Base-by-base conservation (phyloP, 2,888 invertebrate genomes). In the Dastarcus helophoroides region DNA sequence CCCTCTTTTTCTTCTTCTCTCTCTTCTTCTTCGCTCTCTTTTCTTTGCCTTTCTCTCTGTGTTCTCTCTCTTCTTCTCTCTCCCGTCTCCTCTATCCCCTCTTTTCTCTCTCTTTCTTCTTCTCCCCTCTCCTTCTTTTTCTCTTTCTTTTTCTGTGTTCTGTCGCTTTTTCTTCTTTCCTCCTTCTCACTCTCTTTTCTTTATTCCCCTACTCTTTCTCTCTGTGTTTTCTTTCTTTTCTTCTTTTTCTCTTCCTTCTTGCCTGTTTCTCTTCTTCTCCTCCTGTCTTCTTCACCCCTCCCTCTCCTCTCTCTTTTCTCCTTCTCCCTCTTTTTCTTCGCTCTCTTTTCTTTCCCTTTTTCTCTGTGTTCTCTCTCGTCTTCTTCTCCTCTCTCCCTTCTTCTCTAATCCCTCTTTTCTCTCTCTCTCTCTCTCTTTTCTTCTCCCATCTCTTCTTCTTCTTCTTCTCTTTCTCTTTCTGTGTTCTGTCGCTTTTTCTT, bases 231-330 rank as follows among this genome's bases (percentile, higher is more conserved):
- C 24, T 23, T 6, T 23, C 7, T 23, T 9, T 23, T 8, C 6
- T 9, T 23, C 24, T 23, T 10, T 23, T 23, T 23, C 10, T 23
- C 10, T 8, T 6, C 10, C 24, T 8, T 10, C n/a, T n/a, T n/a
- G n/a, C n/a, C n/a, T n/a, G n/a, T n/a, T n/a, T n/a, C n/a, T n/a
- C n/a, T n/a, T n/a, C n/a, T n/a, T n/a, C n/a, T n/a, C n/a, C n/a
- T n/a, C n/a, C n/a, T n/a, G n/a, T n/a, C n/a, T n/a, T n/a, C n/a
- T n/a, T n/a, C n/a, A n/a, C n/a, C n/a, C n/a, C n/a, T n/a, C n/a
- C n/a, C n/a, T n/a, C n/a, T n/a, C 10, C 24, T 23, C 24, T 23
- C 10, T 23, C 24, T 6, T 9, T 10, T 23, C 6, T 23, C 24
- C 6, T 6, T 23, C 24, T 8, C 6, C 7, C 7, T 8, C 6